These are phyloP conservation scores for Blastobasis lacticolella DNA, from an alignment of 2,888 invertebrate genomes.

Conservation along the genomic window DNA sequence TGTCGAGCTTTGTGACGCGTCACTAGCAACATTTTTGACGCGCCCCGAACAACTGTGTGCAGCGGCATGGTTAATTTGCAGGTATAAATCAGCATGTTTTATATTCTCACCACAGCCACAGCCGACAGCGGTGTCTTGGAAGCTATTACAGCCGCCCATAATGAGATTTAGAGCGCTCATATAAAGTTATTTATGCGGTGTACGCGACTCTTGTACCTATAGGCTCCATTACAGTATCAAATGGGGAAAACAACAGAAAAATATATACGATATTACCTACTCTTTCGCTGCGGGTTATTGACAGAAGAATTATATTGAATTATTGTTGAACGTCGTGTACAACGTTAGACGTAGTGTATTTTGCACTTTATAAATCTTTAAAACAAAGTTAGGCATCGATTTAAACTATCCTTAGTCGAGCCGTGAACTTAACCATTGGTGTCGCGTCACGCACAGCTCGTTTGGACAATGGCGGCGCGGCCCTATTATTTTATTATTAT, in stretches of 20 bases:
- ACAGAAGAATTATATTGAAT: no score
- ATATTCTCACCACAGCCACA: conserved; percentile 66
- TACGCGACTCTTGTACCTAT: conserved; percentile 34
- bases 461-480: conserved; percentile 54
- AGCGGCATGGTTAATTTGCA: conserved; percentile 49
- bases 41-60: conserved; percentile 24
- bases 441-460: conserved; percentile 54
- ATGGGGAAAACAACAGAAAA: no score
- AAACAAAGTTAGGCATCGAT: no score
- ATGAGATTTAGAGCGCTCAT: conserved; percentile 70
- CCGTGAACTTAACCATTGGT: no score
- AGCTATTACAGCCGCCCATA: conserved; percentile 63
- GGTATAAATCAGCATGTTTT: conserved; percentile 63
- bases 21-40: conserved; percentile 6
- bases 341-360: no score
- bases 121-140: conserved; percentile 58
- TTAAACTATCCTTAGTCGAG: no score
- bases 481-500: conserved; percentile 67
- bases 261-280: no score
- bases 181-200: conserved; percentile 66
- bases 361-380: no score
- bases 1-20: conserved; percentile 10
- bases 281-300: no score
- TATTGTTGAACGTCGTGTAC: no score
- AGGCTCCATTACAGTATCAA: conserved; percentile 31